Base-by-base conservation (phyloP, 1,140 invertebrate species). In the Nebria ingens region DNA sequence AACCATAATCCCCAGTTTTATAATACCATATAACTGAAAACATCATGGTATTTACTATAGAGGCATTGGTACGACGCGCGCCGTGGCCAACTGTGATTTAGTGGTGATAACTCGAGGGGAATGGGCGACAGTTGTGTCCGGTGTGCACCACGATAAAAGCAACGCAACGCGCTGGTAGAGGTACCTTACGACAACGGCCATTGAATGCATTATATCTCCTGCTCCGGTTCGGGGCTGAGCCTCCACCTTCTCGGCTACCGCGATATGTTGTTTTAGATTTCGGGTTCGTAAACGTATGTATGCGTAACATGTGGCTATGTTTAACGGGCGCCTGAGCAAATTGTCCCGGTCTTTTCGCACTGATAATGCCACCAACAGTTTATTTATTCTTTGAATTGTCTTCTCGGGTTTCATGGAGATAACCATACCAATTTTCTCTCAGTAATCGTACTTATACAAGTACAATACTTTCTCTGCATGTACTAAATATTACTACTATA, bases 371-470 rank as follows among this genome's bases (percentile, higher is more conserved):
- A 4, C 9, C 40, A 17, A 45, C 17, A 45, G 9, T 45, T 45
- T 45, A 45, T 45, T 45, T 45, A 45, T 45, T 45, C 40, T 45
- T 45, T 45, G 40, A 45, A 45, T 34, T 34, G 25, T 34, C 25
- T n/a, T 9, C 25, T 34, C 6, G 25, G 25, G 25, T 34, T n/a
- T n/a, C n/a, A n/a, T n/a, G n/a, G n/a, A n/a, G n/a, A n/a, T n/a
- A n/a, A n/a, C n/a, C n/a, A n/a, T n/a, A n/a, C n/a, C n/a, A n/a
- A n/a, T n/a, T n/a, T n/a, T n/a, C n/a, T n/a, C n/a, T n/a, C n/a
- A n/a, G n/a, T n/a, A n/a, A n/a, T n/a, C n/a, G n/a, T n/a, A n/a
- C n/a, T n/a, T n/a, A n/a, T n/a, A n/a, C n/a, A n/a, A n/a, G n/a
- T n/a, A n/a, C n/a, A n/a, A n/a, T n/a, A n/a, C n/a, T n/a, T n/a